phyloP scores from a whole-genome alignment of 2,888 invertebrate genomes.

The Mythimna albipuncta region DNA sequence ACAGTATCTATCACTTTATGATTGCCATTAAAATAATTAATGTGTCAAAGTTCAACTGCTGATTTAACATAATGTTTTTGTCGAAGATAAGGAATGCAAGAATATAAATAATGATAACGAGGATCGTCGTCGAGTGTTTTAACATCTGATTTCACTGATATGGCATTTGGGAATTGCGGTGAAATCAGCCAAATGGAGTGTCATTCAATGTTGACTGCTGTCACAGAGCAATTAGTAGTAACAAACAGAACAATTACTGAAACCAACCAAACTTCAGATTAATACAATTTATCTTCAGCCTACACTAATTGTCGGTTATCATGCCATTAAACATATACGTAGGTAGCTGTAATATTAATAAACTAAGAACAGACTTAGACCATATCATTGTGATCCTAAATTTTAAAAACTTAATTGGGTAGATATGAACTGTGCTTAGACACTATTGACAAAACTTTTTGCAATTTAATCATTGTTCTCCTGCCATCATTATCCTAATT shows the following conservation, averaged over 20 bases:
- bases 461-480: not conserved
- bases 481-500: not conserved
- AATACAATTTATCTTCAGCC: constrained; percentile 28
- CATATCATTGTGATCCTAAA: not conserved
- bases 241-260: constrained; percentile 39
- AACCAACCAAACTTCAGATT: constrained; percentile 6
- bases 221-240: constrained; percentile 18
- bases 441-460: not conserved
- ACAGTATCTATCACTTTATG: constrained; percentile 39
- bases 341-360: not conserved
- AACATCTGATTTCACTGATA: constrained; percentile 1
- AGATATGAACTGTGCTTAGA: not conserved
- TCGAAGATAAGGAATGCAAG: constrained; percentile 5
- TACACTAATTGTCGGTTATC: constrained; percentile 6
- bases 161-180: constrained; percentile 5
- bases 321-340: not conserved
- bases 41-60: constrained; percentile 49
- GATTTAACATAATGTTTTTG: constrained; percentile 39
- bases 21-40: constrained; percentile 53
- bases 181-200: constrained; percentile 15
- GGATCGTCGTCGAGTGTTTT: not conserved
- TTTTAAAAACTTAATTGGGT: not conserved
- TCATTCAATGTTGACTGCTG: constrained; percentile 13
- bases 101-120: constrained; percentile 23
- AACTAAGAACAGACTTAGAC: not conserved